Percentiles rank a stretch among this genome's conserved stretches.
Conservation (phyloP, 2,888 invertebrate genomes). For the Machimus rusticus region DNA sequence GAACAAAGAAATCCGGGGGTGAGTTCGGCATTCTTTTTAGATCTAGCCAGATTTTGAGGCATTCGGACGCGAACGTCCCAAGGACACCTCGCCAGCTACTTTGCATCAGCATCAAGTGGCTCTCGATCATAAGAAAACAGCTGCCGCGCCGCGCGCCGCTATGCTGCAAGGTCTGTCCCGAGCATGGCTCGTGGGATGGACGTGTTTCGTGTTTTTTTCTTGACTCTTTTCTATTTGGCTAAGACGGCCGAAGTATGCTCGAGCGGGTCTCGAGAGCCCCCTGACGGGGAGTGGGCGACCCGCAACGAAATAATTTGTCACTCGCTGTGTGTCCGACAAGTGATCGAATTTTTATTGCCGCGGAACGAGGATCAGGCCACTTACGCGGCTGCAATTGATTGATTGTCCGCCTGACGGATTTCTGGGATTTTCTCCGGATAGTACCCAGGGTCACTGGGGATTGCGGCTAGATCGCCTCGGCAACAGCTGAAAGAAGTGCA, state of each 20-base stretch:
- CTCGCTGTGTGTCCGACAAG: slow-evolving; percentile 9
- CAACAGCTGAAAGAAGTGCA: background rate
- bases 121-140: slow-evolving; percentile 23
- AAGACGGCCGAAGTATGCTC: background rate
- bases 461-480: background rate
- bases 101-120: background rate
- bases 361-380: background rate
- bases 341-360: background rate
- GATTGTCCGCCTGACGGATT: background rate
- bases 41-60: background rate
- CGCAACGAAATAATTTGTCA: slow-evolving; percentile 29
- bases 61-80: slow-evolving; percentile 1
- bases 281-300: slow-evolving; percentile 9
- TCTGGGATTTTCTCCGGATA: background rate
- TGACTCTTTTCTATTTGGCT: background rate
- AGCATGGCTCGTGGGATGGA: slow-evolving; percentile 19
- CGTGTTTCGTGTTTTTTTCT: slow-evolving; percentile 31
- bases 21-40: background rate
- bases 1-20: background rate
- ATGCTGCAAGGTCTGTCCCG: background rate
- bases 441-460: background rate
- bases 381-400: slow-evolving; percentile 1
- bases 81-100: background rate
- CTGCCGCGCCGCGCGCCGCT: background rate
- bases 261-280: background rate